A percentile compares a stretch with the other conserved stretches of the same genome.
phyloP scores from a whole-genome alignment of 2,797 vertebrate species.

The Pipistrellus pipistrellus region DNA sequence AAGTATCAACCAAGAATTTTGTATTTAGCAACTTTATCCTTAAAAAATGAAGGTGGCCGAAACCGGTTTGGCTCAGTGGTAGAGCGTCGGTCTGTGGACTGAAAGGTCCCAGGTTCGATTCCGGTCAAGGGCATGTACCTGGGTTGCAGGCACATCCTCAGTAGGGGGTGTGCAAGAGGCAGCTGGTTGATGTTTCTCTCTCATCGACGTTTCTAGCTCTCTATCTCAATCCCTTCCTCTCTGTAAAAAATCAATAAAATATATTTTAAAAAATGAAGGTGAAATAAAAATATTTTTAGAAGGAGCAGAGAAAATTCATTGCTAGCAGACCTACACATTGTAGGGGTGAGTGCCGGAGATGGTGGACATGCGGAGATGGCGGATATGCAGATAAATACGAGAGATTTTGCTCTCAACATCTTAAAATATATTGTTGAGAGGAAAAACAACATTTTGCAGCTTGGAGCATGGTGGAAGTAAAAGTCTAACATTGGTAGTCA shows the following conservation, averaged over 20 bases:
- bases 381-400: fast-evolving
- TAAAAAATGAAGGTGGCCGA: background rate
- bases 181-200: no score
- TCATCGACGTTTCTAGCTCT: no score
- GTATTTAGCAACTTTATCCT: background rate
- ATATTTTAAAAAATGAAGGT: background rate
- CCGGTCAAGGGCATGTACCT: no score
- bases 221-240: no score
- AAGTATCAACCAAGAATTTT: background rate
- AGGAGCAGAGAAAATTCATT: background rate
- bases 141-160: no score
- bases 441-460: background rate
- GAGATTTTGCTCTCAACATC: background rate
- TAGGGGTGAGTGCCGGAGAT: background rate
- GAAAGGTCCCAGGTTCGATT: no score
- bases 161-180: no score
- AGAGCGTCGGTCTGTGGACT: no score
- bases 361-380: background rate
- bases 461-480: background rate
- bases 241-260: no score
- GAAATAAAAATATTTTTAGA: background rate
- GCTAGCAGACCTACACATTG: background rate
- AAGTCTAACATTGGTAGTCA: background rate
- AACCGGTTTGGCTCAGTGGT: no score
- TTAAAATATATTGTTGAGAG: no score